phyloP scores from a whole-genome alignment of 2,888 invertebrate genomes.

The Cerastis rubricosa region DNA sequence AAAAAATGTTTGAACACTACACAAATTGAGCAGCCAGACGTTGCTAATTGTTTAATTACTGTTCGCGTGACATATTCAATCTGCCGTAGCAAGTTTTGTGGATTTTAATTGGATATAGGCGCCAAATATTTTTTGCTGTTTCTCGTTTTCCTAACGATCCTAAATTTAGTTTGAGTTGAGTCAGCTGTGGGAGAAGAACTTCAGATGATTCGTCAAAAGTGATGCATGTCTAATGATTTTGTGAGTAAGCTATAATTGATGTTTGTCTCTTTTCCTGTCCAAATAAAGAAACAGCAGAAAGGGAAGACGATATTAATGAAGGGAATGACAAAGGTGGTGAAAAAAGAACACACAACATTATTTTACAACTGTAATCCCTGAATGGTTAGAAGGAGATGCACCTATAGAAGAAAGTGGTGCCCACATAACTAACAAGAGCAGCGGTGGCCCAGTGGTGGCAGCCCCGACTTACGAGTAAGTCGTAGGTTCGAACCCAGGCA shows the following conservation, averaged over 20 bases:
- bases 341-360: background rate
- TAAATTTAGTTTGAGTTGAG: slow-evolving; percentile 50
- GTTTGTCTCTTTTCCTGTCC: background rate
- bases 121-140: slow-evolving; percentile 59
- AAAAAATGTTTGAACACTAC: slow-evolving; percentile 33
- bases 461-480: too few relatives aligned
- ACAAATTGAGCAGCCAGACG: slow-evolving; percentile 69
- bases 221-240: background rate
- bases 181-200: slow-evolving; percentile 37
- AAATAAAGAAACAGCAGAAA: background rate
- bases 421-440: background rate
- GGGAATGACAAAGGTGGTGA: background rate
- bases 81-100: slow-evolving; percentile 59
- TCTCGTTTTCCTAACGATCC: slow-evolving; percentile 29
- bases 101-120: slow-evolving; percentile 64
- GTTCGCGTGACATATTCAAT: slow-evolving; percentile 69
- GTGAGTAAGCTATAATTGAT: background rate
- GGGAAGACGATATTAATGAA: background rate
- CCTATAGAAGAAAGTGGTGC: background rate
- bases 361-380: background rate
- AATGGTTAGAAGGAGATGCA: background rate
- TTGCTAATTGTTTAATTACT: slow-evolving; percentile 69
- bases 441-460: too few relatives aligned
- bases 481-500: too few relatives aligned
- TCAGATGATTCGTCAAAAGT: slow-evolving; percentile 11